Evolutionary conservation across 2,113 vertebrate species (phyloP).

Genomic region (Apeltes quadracus): DNA sequence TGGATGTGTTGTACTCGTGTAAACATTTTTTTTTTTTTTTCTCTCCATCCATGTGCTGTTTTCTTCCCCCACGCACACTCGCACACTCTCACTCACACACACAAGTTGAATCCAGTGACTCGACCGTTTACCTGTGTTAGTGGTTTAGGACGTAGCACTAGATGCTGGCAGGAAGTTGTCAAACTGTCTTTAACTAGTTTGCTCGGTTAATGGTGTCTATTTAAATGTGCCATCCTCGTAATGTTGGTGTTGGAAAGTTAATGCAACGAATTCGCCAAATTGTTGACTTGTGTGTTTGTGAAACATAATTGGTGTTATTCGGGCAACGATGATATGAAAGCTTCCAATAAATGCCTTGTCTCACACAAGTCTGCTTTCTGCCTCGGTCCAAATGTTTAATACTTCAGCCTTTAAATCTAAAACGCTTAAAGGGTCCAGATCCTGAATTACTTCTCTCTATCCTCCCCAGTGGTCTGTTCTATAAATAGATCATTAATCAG

Average conservation of each 20-base stretch:
- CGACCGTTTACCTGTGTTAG: slow-evolving; percentile 17
- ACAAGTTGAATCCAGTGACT: slow-evolving; percentile 23
- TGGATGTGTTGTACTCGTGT: slow-evolving; percentile 35
- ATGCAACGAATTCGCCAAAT: slow-evolving; percentile 31
- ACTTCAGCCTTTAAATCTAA: not conserved
- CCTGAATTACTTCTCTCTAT: not conserved
- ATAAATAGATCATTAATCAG: not conserved
- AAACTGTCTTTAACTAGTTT: slow-evolving; percentile 26
- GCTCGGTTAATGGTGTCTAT: slow-evolving; percentile 42
- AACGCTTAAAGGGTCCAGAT: not conserved
- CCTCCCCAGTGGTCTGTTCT: not conserved
- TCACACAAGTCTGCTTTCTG: slow-evolving; percentile 42
- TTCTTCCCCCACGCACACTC: not conserved
- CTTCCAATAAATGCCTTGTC: slow-evolving; percentile 63
- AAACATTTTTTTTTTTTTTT: slow-evolving; percentile 4
- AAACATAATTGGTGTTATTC: slow-evolving; percentile 38
- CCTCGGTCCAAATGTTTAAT: not conserved
- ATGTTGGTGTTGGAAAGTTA: slow-evolving; percentile 32
- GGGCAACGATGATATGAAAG: slow-evolving; percentile 17
- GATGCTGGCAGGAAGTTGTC: slow-evolving; percentile 16
- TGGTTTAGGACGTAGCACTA: slow-evolving; percentile 46
- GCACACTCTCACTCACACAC: not conserved
- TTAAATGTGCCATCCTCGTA: slow-evolving; percentile 60
- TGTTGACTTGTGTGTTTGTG: slow-evolving; percentile 43
- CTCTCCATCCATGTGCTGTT: not conserved